Percentiles rank a stretch among this genome's conserved stretches.
Evolutionary conservation across 2,888 invertebrate species (phyloP).

Genomic region (Homarus gammarus): DNA sequence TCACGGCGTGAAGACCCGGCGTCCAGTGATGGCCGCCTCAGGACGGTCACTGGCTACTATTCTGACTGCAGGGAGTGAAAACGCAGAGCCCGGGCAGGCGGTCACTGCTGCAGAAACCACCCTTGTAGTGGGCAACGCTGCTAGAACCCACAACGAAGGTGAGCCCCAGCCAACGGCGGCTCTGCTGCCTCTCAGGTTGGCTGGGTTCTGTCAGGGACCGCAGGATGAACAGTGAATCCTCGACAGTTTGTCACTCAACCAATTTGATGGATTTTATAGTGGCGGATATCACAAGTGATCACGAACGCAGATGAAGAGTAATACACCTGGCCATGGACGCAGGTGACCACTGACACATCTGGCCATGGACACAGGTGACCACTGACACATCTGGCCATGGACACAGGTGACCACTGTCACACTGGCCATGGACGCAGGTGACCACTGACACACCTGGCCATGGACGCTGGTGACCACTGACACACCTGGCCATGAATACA

Average conservation of each 20-base stretch:
- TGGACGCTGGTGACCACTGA: background rate
- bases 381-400: background rate
- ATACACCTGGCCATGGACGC: background rate
- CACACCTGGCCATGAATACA: background rate
- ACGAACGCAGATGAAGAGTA: background rate
- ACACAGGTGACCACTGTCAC: background rate
- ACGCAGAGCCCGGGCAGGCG: background rate
- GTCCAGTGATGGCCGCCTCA: too few species aligned
- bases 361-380: too few species aligned
- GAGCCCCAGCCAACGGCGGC: too few species aligned
- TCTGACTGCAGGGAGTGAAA: background rate
- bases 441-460: background rate
- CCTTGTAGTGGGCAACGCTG: background rate
- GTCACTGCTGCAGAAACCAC: background rate
- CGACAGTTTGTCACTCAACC: constrained; percentile 3
- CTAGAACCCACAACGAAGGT: background rate
- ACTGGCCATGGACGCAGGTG: too few species aligned
- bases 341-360: too few species aligned
- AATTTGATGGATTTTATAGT: background rate
- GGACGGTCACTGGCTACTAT: background rate
- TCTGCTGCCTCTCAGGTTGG: too few species aligned
- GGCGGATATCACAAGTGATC: background rate
- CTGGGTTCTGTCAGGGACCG: background rate
- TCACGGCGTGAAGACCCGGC: constrained; percentile 60
- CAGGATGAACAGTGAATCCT: background rate